Conservation (phyloP, 2,113 vertebrate species). For the Gymnarchus niloticus region DNA sequence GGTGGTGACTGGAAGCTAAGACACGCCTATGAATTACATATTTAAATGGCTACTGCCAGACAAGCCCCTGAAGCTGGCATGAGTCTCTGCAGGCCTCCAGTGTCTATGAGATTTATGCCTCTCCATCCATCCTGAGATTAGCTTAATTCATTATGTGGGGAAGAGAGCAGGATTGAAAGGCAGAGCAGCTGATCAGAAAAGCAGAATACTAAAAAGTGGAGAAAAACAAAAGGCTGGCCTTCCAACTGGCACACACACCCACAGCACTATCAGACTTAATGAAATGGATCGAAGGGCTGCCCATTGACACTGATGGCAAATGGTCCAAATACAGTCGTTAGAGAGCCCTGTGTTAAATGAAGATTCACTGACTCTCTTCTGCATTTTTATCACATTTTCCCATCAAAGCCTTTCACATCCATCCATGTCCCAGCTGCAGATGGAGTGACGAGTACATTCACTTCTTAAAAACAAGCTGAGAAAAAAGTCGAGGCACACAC, state of each 20-base stretch:
- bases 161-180: background rate
- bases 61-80: background rate
- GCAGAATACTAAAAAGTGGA: background rate
- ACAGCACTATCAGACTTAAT: background rate
- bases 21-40: background rate
- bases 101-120: background rate
- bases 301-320: background rate
- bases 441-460: background rate
- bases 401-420: background rate
- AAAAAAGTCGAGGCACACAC: background rate
- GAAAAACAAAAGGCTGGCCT: background rate
- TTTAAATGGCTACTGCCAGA: background rate
- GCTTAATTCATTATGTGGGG: background rate
- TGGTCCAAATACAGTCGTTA: constrained; percentile 2
- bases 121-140: background rate
- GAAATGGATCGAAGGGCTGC: background rate
- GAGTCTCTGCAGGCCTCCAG: background rate
- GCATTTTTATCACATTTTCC: background rate
- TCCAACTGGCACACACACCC: background rate
- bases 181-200: background rate
- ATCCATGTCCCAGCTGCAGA: background rate
- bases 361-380: background rate
- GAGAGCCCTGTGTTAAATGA: background rate
- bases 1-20: background rate
- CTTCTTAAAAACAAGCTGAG: constrained; percentile 12